These are phyloP conservation scores for Lepas anatifera DNA, from an alignment of 2,888 invertebrate genomes.

Conservation along the genomic window DNA sequence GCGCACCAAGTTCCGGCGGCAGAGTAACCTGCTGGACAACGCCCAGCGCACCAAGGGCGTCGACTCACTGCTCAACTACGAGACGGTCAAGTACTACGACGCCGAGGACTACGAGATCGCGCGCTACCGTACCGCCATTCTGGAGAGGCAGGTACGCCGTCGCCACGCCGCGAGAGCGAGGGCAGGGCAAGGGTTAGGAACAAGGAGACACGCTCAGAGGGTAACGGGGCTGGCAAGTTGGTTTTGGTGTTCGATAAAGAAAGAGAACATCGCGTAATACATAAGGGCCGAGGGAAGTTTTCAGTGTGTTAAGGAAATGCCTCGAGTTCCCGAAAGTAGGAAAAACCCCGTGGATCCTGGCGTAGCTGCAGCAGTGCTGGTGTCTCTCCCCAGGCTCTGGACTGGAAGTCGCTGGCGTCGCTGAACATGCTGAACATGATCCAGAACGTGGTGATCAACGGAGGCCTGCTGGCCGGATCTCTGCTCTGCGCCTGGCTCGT, in stretches of 20 bases:
- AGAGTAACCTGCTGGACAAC: slow-evolving; percentile 91
- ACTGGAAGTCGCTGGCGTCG: slow-evolving; percentile 75
- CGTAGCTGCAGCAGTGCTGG: background rate
- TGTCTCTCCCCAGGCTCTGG: slow-evolving; percentile 37
- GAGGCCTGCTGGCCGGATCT: slow-evolving; percentile 73
- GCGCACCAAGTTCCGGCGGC: slow-evolving; percentile 87
- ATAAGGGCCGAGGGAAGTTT: no score
- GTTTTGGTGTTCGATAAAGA: no score
- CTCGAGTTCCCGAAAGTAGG: no score
- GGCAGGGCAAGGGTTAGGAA: no score
- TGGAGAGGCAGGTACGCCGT: slow-evolving; percentile 77
- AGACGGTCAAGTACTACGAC: slow-evolving; percentile 96
- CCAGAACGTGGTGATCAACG: slow-evolving; percentile 80
- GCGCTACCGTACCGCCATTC: slow-evolving; percentile 69
- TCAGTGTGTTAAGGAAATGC: no score
- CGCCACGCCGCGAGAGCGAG: no score
- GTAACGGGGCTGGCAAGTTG: no score
- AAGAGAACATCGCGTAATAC: no score
- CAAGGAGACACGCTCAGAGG: no score
- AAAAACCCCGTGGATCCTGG: no score
- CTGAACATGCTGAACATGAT: slow-evolving; percentile 78
- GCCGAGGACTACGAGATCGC: slow-evolving; percentile 85
- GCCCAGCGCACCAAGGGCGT: slow-evolving; percentile 81
- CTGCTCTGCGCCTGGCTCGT: slow-evolving; percentile 81
- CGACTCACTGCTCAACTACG: slow-evolving; percentile 92